Evolutionary conservation across 1,140 invertebrate genomes (phyloP).

Genomic region (Pararge aegeria): DNA sequence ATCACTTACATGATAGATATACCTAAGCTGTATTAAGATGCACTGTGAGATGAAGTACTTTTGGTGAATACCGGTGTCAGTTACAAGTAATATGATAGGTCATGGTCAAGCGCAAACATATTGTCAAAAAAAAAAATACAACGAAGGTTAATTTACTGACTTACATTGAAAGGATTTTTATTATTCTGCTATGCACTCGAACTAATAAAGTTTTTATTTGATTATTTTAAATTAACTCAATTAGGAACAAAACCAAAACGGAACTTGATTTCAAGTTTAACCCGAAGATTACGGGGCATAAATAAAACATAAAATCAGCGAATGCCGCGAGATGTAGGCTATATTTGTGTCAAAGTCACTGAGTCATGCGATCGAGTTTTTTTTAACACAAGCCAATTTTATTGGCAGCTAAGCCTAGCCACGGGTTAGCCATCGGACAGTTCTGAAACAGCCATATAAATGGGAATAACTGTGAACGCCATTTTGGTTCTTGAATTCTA

Average conservation of each 20-base stretch:
- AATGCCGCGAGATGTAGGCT: slow-evolving; percentile 10
- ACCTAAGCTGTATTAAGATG: too few species aligned
- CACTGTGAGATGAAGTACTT: too few species aligned
- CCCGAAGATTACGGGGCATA: slow-evolving; percentile 13
- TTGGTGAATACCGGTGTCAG: too few species aligned
- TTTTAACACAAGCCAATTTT: slow-evolving; percentile 5
- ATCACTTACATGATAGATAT: too few species aligned
- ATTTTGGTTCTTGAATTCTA: too few species aligned
- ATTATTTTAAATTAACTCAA: background rate
- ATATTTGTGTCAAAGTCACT: slow-evolving; percentile 38
- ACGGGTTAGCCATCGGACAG: background rate
- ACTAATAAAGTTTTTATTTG: slow-evolving; percentile 1
- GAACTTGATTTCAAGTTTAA: slow-evolving; percentile 14
- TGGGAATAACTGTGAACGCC: too few species aligned
- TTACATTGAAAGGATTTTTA: slow-evolving; percentile 1
- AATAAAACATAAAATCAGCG: slow-evolving; percentile 27
- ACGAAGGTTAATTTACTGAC: slow-evolving; percentile 6
- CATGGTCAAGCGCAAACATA: too few species aligned
- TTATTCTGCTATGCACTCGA: background rate
- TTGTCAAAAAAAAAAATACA: too few species aligned
- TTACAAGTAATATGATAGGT: too few species aligned
- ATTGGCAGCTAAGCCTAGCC: background rate
- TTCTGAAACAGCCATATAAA: background rate
- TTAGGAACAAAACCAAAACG: background rate
- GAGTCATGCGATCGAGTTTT: slow-evolving; percentile 25